Evolutionary conservation across 1,140 invertebrate genomes (phyloP), one percentile per base, ranked within the genome.

Genomic region (Papilio machaon): DNA sequence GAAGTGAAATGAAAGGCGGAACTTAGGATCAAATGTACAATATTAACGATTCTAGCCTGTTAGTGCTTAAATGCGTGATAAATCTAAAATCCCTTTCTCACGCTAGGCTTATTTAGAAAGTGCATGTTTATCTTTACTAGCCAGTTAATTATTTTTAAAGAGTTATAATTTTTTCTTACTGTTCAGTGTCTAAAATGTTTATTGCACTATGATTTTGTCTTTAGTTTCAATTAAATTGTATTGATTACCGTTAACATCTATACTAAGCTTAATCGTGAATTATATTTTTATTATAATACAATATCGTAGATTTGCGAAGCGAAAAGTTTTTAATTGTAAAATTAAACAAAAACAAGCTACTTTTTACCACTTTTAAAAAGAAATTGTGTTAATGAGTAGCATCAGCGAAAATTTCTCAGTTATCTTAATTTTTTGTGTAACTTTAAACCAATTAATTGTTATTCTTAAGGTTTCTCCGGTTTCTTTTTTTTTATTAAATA

Each of bases 11-110:
- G 64, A 70, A 70, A 70, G 64, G 64, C 64, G 64, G 64, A 70
- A 70, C 30, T 35, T 35, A 35, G 64, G 35, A 70, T 70, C 64
- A 70, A 70, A 70, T 70, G 64, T 70, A 38, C n/a, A 70, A 70
- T 70, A 70, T 70, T 70, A 70, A 70, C 64, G 64, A 70, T 70
- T 70, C 30, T 70, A 70, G 30, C 30, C 64, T 70, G 64, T 35
- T 30, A 70, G 64, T 70, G 30, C 23, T 70, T 70, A 35, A 35
- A 70, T 70, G 64, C 64, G 11, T 70, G 64, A 70, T 70, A 70
- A 70, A 70, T 70, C 30, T 35, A 17, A 70, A 70, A 15, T 13
- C 64, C 64, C 64, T 70, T 70, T 70, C 64, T 70, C 64, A 70
- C 30, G 64, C 64, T 70, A 70, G 11, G 64, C 64, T 35, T 35